Evolutionary conservation across 2,113 vertebrate species (phyloP), one percentile per base, ranked within the genome.

Genomic region (Megalops atlanticus): DNA sequence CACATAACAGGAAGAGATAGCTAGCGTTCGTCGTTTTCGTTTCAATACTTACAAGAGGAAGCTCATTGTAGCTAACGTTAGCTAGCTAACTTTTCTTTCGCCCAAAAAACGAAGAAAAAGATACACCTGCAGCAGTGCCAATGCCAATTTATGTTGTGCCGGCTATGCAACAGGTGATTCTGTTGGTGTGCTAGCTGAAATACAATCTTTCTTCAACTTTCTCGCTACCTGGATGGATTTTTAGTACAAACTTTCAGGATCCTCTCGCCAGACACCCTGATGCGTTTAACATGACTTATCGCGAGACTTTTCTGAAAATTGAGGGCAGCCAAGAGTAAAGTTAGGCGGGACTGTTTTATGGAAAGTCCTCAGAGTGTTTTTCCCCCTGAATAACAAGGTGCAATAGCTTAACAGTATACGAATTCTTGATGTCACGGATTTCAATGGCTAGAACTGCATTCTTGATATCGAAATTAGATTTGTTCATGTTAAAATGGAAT

Each of bases 1-100:
- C n/a, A n/a, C n/a, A n/a, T n/a, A n/a, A 31, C 3, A 27, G 54
- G 18, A 33, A 78, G 54, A 54, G 68, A 80, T 21, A 21, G 18
- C 38, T 15, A 36, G 24, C 47, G 69, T 54, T 52, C 71, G 52
- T 69, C n/a, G 4, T 54, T 74, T 45, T 71, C 45, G 7, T 73
- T 74, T 18, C 64, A 36, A 52, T 91, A 94, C 94, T 94, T 86
- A 95, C 94, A 95, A 95, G 80, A 95, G 87, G 90, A 95, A 95
- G 92, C 93, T 94, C 94, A 95, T 95, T 86, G 86, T 90, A 85
- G 85, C 70, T 79, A 80, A 78, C n/a, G n/a, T n/a, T n/a, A n/a
- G n/a, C n/a, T n/a, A n/a, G n/a, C n/a, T n/a, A n/a, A n/a, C n/a
- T n/a, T n/a, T n/a, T n/a, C n/a, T 38, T 70, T 41, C 79, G 81